Conservation (phyloP, 2,888 invertebrate genomes). For the Auanema freiburgensis region DNA sequence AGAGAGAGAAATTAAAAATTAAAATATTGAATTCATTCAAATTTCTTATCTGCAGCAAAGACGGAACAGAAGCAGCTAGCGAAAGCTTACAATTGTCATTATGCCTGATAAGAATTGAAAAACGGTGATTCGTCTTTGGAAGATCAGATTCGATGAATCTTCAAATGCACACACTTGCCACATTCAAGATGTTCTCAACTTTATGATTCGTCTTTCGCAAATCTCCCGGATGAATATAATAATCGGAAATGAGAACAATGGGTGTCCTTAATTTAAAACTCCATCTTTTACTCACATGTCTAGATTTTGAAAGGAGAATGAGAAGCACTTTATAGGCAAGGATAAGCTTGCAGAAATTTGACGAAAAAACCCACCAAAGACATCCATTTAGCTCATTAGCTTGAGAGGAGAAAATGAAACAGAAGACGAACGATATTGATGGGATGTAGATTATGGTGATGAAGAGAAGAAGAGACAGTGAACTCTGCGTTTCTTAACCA, state of each 20-base stretch:
- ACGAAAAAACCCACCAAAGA: too few species aligned
- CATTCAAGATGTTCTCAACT: too few species aligned
- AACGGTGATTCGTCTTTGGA: background rate
- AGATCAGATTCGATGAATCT: too few species aligned
- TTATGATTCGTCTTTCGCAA: background rate
- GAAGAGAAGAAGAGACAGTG: constrained; percentile 21
- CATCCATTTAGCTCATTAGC: constrained; percentile 17
- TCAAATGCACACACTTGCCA: too few species aligned
- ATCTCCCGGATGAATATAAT: background rate
- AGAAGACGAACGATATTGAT: background rate
- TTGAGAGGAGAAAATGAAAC: constrained; percentile 17
- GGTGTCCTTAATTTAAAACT: constrained; percentile 4
- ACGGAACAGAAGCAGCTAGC: background rate
- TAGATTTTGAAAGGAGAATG: too few species aligned
- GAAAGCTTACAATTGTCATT: background rate
- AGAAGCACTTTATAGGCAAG: too few species aligned
- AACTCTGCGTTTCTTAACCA: too few species aligned
- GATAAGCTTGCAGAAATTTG: too few species aligned
- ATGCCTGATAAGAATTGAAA: background rate
- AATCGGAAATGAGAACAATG: background rate
- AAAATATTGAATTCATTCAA: background rate
- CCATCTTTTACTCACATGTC: background rate
- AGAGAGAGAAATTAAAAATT: background rate
- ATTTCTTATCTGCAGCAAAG: background rate
- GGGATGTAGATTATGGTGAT: background rate